phyloP scores from a whole-genome alignment of 2,113 vertebrate species.

The Myotis lucifugus region DNA sequence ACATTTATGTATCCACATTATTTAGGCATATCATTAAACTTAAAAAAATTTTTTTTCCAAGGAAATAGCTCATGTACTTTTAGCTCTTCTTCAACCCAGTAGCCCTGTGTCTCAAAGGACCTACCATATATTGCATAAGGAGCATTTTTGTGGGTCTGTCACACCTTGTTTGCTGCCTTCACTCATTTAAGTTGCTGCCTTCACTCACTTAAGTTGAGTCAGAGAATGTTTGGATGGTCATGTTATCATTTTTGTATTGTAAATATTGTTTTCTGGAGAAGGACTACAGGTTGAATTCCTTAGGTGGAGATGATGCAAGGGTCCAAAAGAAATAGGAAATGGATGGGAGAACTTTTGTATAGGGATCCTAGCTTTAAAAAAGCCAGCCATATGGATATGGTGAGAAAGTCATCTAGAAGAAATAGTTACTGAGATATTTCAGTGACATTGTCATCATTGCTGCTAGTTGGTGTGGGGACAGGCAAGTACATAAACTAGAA shows the following conservation, averaged over 20 bases:
- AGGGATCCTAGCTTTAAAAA: not conserved
- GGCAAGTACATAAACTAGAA: not conserved
- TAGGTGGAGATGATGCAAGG: not conserved
- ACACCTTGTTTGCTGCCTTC: not conserved
- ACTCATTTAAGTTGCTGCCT: not conserved
- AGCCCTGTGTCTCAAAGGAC: not conserved
- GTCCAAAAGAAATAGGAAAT: not conserved
- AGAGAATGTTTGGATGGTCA: conserved; percentile 4
- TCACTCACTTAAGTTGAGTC: not conserved
- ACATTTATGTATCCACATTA: not conserved
- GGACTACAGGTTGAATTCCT: not conserved
- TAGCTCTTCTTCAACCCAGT: not conserved
- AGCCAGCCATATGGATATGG: not conserved
- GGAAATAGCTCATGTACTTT: not conserved
- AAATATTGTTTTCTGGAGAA: conserved; percentile 24
- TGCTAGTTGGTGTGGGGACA: not conserved
- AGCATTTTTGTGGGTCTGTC: conserved; percentile 63
- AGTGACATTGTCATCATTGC: not conserved
- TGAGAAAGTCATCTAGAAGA: not conserved
- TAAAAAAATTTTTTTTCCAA: not conserved
- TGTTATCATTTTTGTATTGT: not conserved
- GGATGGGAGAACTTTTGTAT: not conserved
- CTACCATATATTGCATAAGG: not conserved
- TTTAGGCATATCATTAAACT: conserved; percentile 8
- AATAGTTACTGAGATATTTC: not conserved